Evolutionary conservation across 2,797 vertebrate genomes (phyloP).

Genomic region (Enteromius treurensis): DNA sequence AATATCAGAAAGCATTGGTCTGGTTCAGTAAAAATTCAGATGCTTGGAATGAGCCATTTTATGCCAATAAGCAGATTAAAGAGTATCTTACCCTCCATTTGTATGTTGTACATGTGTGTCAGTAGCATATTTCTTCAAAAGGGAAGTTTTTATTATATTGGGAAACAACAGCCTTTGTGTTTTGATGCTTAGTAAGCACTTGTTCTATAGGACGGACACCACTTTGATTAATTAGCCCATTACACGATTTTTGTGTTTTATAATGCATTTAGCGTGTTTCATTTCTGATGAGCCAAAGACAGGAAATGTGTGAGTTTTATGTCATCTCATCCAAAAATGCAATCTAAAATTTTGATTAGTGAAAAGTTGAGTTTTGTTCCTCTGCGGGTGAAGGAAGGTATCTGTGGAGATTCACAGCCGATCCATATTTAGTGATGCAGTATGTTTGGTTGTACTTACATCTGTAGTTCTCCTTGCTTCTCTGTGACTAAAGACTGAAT

Average conservation of each 20-base stretch:
- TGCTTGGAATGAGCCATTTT: neutral
- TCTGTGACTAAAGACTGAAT: too few relatives aligned
- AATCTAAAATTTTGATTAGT: constrained; percentile 12
- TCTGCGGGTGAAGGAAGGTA: neutral
- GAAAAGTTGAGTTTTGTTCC: constrained; percentile 7
- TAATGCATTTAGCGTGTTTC: neutral
- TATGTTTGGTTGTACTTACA: constrained; percentile 28
- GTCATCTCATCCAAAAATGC: neutral
- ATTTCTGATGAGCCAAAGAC: constrained; percentile 1
- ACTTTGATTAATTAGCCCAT: neutral
- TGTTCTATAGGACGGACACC: neutral
- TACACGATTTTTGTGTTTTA: neutral
- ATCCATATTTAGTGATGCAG: constrained; percentile 13
- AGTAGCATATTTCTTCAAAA: neutral
- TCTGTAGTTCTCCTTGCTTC: constrained; percentile 26
- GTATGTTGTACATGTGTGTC: neutral
- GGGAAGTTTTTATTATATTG: neutral
- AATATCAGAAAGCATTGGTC: neutral
- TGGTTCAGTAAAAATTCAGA: neutral
- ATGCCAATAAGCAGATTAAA: constrained; percentile 2
- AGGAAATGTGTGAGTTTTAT: neutral
- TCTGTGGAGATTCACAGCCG: neutral
- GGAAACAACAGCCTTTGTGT: neutral
- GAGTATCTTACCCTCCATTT: neutral
- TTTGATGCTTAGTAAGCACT: neutral